phyloP scores from a whole-genome alignment of 2,113 vertebrate species.

The Semnornis frantzii region DNA sequence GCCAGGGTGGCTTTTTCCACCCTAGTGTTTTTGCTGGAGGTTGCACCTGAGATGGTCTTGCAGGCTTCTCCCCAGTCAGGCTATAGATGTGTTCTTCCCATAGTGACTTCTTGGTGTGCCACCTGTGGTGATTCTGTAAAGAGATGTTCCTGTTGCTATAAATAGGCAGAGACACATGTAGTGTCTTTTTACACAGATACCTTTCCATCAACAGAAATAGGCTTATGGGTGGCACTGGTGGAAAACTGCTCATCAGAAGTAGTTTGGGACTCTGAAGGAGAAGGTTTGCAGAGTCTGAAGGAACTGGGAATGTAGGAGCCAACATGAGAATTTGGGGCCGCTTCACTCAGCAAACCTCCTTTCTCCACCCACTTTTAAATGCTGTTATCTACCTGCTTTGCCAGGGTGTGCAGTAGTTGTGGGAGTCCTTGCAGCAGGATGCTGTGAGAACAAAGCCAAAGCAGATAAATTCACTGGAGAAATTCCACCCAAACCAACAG shows the following conservation, averaged over 20 bases:
- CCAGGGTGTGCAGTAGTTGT: neutral
- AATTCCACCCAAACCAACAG: neutral
- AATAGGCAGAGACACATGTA: neutral
- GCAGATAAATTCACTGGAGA: neutral
- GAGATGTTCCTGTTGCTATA: neutral
- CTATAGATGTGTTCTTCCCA: fast-evolving
- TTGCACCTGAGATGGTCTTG: neutral
- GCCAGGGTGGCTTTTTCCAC: fast-evolving
- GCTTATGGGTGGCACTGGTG: neutral
- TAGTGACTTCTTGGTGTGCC: neutral
- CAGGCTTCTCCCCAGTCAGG: neutral
- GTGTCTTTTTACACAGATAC: neutral
- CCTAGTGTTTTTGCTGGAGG: fast-evolving
- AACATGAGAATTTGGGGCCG: neutral
- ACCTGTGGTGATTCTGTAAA: neutral
- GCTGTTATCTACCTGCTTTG: neutral
- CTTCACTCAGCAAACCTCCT: neutral
- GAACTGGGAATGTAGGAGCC: neutral
- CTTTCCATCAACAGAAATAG: constrained; percentile 1
- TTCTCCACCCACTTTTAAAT: neutral
- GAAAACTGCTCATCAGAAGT: neutral
- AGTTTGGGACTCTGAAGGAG: neutral
- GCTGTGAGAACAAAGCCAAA: neutral
- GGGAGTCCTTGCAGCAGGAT: neutral
- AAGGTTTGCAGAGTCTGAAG: neutral